Base-by-base conservation (phyloP, 1,140 invertebrate species). In the Caenorhabditis brenneri region DNA sequence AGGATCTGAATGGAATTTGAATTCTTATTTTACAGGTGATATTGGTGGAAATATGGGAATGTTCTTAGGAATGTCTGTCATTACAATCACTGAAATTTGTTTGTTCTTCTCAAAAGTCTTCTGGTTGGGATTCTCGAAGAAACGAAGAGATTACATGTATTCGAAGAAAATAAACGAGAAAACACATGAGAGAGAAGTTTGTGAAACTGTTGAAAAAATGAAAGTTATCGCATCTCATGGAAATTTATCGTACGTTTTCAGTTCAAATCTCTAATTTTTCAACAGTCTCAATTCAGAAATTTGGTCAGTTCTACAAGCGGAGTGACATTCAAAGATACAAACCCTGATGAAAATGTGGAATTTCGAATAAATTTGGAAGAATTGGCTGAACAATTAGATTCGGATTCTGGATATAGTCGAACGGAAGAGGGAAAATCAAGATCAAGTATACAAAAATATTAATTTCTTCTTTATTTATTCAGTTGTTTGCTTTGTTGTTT, bases 1-100 rank as follows among this genome's bases (percentile, higher is more conserved):
- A 0, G 0, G 0, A 1, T 6, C 36, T 51, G 58, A 48, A 48
- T 65, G 5, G 0, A 19, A 12, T 46, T 48, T 5, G 42, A 36
- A 46, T 6, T 39, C 9, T 36, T 24, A 24, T 36, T 58, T 51
- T 58, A 55, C 19, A 84, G 83, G 83, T 84, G 78, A 84, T 42
- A 84, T 84, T 31, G 83, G 83, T 42, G 83, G 83, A 39, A 79
- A 65, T 31, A 84, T 84, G 83, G 83, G 83, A 84, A 65, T 84
- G 55, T 84, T 84, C 24, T 39, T 84, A n/a, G 83, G 83, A 60
- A 84, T 84, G 83, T 79, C 69, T 19, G 48, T 84, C n/a, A 79
- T 84, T 55, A 84, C 83, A n/a, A 65, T 84, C 42, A 78, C 78
- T 48, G 83, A 84, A 48, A 42, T 51, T 33, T 42, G 80, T 12